phyloP scores from a whole-genome alignment of 2,797 vertebrate genomes.

The Urocyon cinereoargenteus region DNA sequence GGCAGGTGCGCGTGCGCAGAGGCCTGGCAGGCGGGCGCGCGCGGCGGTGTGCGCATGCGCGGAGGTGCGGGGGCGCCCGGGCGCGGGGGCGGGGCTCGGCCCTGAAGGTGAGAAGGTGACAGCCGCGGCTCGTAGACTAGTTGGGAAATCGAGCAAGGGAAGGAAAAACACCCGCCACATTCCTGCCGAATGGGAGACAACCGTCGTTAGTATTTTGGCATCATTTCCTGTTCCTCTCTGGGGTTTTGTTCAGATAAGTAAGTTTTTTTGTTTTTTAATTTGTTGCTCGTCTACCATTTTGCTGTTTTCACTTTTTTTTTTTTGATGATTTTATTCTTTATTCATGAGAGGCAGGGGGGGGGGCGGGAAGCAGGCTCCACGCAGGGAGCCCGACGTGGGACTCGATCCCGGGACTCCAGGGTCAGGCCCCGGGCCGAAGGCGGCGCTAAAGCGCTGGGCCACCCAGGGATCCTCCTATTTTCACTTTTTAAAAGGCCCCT shows the following conservation, averaged over 20 bases:
- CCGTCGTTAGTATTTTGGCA: background rate
- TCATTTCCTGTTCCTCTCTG: background rate
- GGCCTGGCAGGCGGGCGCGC: too few relatives aligned
- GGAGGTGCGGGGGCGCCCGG: background rate
- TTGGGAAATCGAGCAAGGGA: background rate
- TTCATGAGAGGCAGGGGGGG: too few relatives aligned
- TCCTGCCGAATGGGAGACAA: background rate
- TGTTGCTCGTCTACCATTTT: background rate
- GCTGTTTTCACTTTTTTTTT: background rate
- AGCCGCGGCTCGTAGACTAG: background rate
- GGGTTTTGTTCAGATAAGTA: slow-evolving; percentile 26
- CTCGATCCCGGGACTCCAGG: too few relatives aligned
- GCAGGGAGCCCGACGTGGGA: too few relatives aligned
- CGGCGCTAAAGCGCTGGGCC: too few relatives aligned
- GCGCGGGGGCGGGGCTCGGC: rapidly evolving
- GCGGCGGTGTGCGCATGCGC: background rate
- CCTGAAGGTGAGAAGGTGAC: background rate
- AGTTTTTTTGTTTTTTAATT: background rate
- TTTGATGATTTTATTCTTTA: too few relatives aligned
- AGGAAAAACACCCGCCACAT: background rate
- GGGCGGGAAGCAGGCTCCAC: too few relatives aligned
- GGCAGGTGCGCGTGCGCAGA: background rate
- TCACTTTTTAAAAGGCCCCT: slow-evolving; percentile 6
- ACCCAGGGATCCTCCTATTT: background rate
- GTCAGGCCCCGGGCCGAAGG: too few relatives aligned